Evolutionary conservation across 2,888 invertebrate species (phyloP).

Genomic region (Archaeoteleia sp.): DNA sequence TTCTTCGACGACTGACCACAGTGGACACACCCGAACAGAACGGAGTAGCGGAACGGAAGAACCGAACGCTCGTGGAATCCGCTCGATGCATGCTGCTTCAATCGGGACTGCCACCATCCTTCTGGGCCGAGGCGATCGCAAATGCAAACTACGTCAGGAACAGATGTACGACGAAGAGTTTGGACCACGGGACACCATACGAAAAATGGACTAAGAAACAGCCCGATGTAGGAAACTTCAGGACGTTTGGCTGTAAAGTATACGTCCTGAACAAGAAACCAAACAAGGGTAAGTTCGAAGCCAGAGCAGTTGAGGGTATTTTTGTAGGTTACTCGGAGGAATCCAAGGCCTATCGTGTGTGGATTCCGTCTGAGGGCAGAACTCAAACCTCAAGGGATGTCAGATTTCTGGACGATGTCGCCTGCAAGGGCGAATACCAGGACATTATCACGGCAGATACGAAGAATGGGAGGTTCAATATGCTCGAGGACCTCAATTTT

Average conservation of each 20-base stretch:
- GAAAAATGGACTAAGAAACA: conserved; percentile 39
- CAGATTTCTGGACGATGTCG: conserved; percentile 9
- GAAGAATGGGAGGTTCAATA: not conserved
- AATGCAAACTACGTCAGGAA: conserved; percentile 62
- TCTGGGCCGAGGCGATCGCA: no score
- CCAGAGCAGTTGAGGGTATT: conserved; percentile 31
- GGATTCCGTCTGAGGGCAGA: conserved; percentile 34
- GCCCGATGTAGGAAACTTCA: conserved; percentile 43
- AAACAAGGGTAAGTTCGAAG: conserved; percentile 27
- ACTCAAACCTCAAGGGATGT: conserved; percentile 37
- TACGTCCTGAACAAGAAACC: conserved; percentile 18
- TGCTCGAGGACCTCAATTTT: conserved; percentile 15
- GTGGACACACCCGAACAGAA: conserved; percentile 61
- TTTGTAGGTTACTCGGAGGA: conserved; percentile 40
- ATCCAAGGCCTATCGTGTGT: conserved; percentile 41
- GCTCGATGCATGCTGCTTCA: conserved; percentile 56
- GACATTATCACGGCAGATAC: no score
- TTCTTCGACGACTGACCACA: conserved; percentile 48
- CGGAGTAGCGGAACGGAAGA: conserved; percentile 60
- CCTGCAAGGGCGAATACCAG: conserved; percentile 5
- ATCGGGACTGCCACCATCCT: conserved; percentile 43
- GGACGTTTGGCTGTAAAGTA: conserved; percentile 53
- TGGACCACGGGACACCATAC: conserved; percentile 36
- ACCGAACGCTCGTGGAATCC: conserved; percentile 58
- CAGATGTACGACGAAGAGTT: conserved; percentile 47